Base-by-base conservation (phyloP, 2,113 vertebrate genomes). In the Tinamus guttatus region DNA sequence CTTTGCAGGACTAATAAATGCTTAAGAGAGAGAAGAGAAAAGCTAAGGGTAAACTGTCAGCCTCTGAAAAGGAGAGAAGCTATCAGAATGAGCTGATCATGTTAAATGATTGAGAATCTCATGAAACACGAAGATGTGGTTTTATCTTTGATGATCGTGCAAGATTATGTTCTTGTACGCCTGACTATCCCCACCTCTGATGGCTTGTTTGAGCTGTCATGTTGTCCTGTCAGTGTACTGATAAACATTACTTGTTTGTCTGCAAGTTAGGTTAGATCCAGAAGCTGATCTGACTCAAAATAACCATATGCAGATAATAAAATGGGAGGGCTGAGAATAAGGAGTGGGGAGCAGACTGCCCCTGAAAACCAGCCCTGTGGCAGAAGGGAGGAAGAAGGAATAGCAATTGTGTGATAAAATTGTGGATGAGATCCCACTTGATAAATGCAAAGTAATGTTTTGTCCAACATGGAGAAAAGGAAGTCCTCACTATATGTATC, bases 301-400 rank as follows among this genome's bases (percentile, higher is more conserved):
- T 65, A 92, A 5, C 32, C 17, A 85, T 27, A 27, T 58, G 34
- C 56, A 92, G 86, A 28, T 21, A 36, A 4, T 28, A 56, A 60
- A 92, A 60, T 3, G 2, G 40, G 5, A 52, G 56, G 65, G 71
- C 43, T 87, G 65, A 62, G 81, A 58, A 84, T 73, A 47, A 30
- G 54, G 8, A 43, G 4, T 56, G 81, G 58, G 41, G 58, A 89
- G 12, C 17, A 1, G 10, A 58, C 2, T 9, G 41, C 84, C 65
- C 90, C 20, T 56, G 54, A 58, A 3, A 92, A 60, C 77, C 32
- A 91, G 58, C 81, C 96, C 91, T 58, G 32, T 82, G 84, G 81
- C 91, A 81, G 47, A 77, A 87, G 70, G 78, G 90, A 94, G 93
- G 93, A 94, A 59, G 96, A 96, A 94, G 81, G 62, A 85, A 78